These are phyloP conservation scores for Conistra vaccinii DNA, from an alignment of 2,888 invertebrate species.

Conservation along the genomic window DNA sequence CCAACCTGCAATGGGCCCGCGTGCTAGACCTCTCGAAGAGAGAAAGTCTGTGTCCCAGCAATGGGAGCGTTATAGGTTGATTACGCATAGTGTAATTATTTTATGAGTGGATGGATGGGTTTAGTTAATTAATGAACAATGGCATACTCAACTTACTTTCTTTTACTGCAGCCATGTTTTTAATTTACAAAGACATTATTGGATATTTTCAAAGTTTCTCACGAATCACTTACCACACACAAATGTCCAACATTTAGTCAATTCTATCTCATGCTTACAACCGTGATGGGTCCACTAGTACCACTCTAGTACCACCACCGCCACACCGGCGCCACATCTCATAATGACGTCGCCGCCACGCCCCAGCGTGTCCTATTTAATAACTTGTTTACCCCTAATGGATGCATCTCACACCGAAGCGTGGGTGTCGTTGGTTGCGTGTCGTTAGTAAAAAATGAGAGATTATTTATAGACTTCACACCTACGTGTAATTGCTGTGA, in stretches of 20 bases:
- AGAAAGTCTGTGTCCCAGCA: too few species aligned
- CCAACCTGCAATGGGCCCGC: too few species aligned
- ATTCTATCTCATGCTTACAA: slow-evolving; percentile 7
- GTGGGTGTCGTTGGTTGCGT: background rate
- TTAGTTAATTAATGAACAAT: background rate
- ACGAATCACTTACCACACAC: background rate
- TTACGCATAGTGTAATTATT: too few species aligned
- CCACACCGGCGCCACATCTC: slow-evolving; percentile 72
- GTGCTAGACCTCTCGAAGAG: too few species aligned
- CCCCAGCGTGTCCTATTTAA: slow-evolving; percentile 82
- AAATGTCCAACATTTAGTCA: slow-evolving; percentile 1
- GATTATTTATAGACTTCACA: background rate
- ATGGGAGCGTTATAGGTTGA: too few species aligned
- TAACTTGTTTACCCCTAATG: slow-evolving; percentile 80
- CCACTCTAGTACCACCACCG: slow-evolving; percentile 49
- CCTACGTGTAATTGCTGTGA: background rate
- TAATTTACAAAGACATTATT: background rate
- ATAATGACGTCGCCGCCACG: slow-evolving; percentile 76
- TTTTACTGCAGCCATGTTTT: background rate
- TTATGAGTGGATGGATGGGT: background rate
- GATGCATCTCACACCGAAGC: slow-evolving; percentile 67
- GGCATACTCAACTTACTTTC: background rate
- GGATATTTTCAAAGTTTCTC: background rate
- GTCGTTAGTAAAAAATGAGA: background rate
- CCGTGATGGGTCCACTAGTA: slow-evolving; percentile 27